phyloP scores from a whole-genome alignment of 2,888 invertebrate species.

The Eustalomyia histrio region DNA sequence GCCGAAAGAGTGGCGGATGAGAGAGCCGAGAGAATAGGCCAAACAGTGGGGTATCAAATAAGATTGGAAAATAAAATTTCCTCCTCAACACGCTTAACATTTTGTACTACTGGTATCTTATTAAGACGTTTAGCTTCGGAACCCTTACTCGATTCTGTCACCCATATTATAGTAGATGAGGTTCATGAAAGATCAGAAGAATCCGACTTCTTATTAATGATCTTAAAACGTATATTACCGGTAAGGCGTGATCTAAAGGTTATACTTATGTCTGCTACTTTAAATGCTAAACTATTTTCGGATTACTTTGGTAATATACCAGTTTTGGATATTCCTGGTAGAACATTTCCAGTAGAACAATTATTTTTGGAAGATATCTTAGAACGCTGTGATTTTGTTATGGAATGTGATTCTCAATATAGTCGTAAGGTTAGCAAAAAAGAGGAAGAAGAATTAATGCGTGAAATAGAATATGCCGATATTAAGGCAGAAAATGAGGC shows the following conservation, averaged over 20 bases:
- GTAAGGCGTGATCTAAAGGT: conserved; percentile 88
- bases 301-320: conserved; percentile 90
- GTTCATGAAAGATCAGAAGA: conserved; percentile 95
- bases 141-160: conserved; percentile 86
- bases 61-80: conserved; percentile 89
- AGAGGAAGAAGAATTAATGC: conserved; percentile 82
- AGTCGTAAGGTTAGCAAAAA: conserved; percentile 83
- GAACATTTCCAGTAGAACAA: conserved; percentile 91
- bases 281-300: conserved; percentile 91
- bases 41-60: conserved; percentile 85
- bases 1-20: conserved; percentile 95
- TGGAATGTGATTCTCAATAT: conserved; percentile 82
- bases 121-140: conserved; percentile 90
- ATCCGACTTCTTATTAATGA: conserved; percentile 92
- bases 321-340: conserved; percentile 89
- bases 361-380: conserved; percentile 90
- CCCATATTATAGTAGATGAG: conserved; percentile 93
- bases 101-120: conserved; percentile 96
- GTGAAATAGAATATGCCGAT: conserved; percentile 84
- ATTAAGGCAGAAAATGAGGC: conserved; percentile 81
- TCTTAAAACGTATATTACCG: conserved; percentile 87
- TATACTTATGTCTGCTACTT: conserved; percentile 95
- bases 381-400: conserved; percentile 82
- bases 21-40: conserved; percentile 84
- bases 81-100: conserved; percentile 88